A percentile compares a stretch with the other conserved stretches of the same genome.
Conservation (phyloP, 2,113 vertebrate genomes). For the Clarias batrachus region DNA sequence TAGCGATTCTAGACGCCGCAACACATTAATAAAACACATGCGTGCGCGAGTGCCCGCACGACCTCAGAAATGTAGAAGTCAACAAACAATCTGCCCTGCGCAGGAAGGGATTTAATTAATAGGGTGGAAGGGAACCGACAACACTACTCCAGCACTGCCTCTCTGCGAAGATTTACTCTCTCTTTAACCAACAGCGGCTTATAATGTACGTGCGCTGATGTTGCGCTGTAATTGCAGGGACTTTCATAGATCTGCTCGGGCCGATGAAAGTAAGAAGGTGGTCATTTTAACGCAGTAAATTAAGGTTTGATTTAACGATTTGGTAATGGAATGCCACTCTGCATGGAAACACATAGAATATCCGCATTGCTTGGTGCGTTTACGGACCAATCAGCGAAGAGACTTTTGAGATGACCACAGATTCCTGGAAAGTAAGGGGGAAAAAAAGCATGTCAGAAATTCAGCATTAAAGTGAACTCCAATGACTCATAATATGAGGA, state of each 20-base stretch:
- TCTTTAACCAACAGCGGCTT: not conserved
- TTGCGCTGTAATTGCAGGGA: not conserved
- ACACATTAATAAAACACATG: constrained; percentile 47
- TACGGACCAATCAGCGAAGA: not conserved
- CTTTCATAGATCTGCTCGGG: no score
- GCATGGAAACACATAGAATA: not conserved
- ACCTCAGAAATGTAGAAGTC: constrained; percentile 18
- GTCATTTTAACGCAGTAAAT: not conserved
- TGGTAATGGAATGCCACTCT: not conserved
- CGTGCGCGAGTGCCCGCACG: constrained; percentile 23
- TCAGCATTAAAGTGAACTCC: not conserved
- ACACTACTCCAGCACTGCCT: not conserved
- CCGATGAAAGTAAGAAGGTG: not conserved
- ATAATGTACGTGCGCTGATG: not conserved
- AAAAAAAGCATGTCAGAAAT: not conserved
- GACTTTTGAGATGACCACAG: not conserved
- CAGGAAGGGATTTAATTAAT: not conserved
- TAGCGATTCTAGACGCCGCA: constrained; percentile 47
- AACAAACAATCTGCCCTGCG: not conserved
- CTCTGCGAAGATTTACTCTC: not conserved
- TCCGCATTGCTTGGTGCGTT: not conserved
- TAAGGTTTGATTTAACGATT: not conserved
- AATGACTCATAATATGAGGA: constrained; percentile 2
- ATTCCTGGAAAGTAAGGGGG: not conserved
- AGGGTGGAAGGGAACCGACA: not conserved